These are phyloP conservation scores for Tragelaphus strepsiceros DNA, from an alignment of 2,113 vertebrate species.

Conservation along the genomic window DNA sequence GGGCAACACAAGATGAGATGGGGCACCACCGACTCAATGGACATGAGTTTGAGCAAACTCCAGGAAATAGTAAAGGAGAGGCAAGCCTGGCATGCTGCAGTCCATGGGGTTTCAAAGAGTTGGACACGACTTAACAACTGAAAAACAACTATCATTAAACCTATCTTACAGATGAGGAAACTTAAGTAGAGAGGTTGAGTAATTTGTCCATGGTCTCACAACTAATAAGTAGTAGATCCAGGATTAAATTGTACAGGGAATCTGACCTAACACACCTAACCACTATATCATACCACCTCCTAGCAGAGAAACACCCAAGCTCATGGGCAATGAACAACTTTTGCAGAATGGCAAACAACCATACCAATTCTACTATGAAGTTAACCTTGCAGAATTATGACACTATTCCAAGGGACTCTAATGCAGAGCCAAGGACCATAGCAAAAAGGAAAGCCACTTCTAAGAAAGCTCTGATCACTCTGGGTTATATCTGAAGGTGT, in stretches of 20 bases:
- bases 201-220: background rate
- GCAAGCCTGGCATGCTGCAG: background rate
- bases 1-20: background rate
- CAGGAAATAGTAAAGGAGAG: background rate
- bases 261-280: background rate
- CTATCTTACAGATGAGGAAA: conserved; percentile 18
- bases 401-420: background rate
- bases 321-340: background rate
- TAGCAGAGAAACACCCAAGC: background rate
- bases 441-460: background rate
- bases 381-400: background rate
- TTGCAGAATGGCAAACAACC: background rate
- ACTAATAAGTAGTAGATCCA: background rate
- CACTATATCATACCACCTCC: background rate
- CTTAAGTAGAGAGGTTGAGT: background rate
- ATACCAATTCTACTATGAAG: background rate
- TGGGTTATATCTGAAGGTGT: background rate
- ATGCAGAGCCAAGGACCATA: background rate
- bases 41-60: background rate
- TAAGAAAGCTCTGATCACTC: background rate
- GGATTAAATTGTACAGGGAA: background rate
- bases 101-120: background rate
- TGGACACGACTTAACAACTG: background rate
- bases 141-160: background rate
- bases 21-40: background rate